These are phyloP conservation scores for Drymodes brunneopygia DNA, from an alignment of 2,113 vertebrate genomes.

Conservation along the genomic window DNA sequence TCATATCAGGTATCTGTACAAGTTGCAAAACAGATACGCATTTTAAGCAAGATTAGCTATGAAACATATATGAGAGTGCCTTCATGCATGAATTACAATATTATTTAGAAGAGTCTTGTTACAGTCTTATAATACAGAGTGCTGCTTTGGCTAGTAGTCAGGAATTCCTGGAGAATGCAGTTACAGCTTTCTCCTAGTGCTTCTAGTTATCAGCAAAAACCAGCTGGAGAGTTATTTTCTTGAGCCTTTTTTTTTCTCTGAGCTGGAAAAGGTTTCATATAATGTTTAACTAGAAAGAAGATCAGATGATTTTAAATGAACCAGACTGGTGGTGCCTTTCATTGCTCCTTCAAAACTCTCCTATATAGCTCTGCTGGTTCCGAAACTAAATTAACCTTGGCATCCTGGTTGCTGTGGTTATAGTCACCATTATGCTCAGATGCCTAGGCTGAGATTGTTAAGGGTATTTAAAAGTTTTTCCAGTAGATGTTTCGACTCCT, in stretches of 20 bases:
- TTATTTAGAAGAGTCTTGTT: conserved; percentile 9
- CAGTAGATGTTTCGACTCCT: background rate
- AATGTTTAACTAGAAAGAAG: conserved; percentile 29
- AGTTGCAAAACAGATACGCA: background rate
- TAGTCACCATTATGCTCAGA: background rate
- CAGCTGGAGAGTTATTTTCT: conserved; percentile 39
- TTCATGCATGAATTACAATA: conserved; percentile 37
- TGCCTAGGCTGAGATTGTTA: background rate
- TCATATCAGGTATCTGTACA: background rate
- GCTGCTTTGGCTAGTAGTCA: background rate
- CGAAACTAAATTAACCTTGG: background rate
- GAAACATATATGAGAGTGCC: background rate
- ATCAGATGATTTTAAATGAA: conserved; percentile 28
- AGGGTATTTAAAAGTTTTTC: background rate
- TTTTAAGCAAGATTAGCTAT: background rate
- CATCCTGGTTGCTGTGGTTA: background rate
- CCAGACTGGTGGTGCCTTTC: background rate
- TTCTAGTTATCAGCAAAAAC: conserved; percentile 54
- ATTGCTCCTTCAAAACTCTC: conserved; percentile 10
- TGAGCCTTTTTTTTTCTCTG: background rate
- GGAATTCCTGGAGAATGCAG: conserved; percentile 40
- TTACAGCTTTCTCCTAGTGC: conserved; percentile 6
- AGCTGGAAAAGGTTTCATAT: background rate
- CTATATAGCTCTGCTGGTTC: background rate
- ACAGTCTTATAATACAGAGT: background rate